A percentile compares a stretch with the other conserved stretches of the same genome.
Conservation (phyloP, 2,888 invertebrate genomes). For the Corbicula japonica region DNA sequence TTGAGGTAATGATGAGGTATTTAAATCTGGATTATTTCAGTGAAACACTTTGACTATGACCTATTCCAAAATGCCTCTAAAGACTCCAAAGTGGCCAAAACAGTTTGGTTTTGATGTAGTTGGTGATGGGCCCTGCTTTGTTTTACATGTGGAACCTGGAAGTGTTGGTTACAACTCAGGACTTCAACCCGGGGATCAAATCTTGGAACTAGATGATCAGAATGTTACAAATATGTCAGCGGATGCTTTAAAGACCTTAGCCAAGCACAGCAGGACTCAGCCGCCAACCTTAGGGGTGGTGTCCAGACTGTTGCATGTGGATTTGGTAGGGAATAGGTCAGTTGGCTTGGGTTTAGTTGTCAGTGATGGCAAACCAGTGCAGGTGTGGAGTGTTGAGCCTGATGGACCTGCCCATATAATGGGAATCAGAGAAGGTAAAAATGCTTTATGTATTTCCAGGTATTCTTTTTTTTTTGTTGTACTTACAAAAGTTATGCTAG, state of each 20-base stretch:
- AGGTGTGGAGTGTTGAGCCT: conserved; percentile 80
- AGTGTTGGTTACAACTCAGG: conserved; percentile 83
- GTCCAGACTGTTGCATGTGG: conserved; percentile 78
- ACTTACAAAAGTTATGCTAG: not conserved
- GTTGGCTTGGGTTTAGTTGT: conserved; percentile 83
- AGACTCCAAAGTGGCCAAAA: conserved; percentile 81
- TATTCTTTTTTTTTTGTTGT: not conserved
- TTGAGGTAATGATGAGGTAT: no score
- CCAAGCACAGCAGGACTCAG: conserved; percentile 72
- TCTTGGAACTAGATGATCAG: conserved; percentile 84
- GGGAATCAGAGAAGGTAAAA: conserved; percentile 82
- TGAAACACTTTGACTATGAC: no score
- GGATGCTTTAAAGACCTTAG: conserved; percentile 79
- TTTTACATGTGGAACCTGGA: conserved; percentile 81
- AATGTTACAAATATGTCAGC: conserved; percentile 83
- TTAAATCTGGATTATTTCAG: no score
- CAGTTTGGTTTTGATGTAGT: conserved; percentile 84
- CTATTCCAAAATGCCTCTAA: conserved; percentile 73
- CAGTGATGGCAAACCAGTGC: conserved; percentile 78
- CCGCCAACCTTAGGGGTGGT: conserved; percentile 85
- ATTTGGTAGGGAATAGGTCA: conserved; percentile 71
- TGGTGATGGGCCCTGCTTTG: conserved; percentile 85
- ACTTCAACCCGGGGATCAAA: conserved; percentile 83
- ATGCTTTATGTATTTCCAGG: not conserved
- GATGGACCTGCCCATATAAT: conserved; percentile 82